Conservation (phyloP, 64 coral and sea anemone species). For the Astreopora myriophthalma region DNA sequence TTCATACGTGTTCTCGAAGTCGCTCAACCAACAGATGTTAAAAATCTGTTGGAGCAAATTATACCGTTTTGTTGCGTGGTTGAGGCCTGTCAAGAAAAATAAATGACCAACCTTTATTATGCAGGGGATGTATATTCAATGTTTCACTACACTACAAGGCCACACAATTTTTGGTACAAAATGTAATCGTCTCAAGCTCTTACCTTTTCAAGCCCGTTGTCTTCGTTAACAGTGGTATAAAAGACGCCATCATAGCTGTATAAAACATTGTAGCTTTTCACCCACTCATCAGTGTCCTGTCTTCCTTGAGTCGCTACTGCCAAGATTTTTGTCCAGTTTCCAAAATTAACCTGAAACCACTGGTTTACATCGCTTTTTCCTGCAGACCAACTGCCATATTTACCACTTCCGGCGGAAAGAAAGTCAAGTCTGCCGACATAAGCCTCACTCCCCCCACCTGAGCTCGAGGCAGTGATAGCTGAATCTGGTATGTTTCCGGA, state of each 20-base stretch:
- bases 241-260: conserved; percentile 18
- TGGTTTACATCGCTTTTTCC: conserved; percentile 13
- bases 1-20: too few species aligned
- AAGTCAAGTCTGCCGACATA: conserved; percentile 35
- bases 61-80: too few species aligned
- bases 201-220: background rate
- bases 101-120: too few species aligned
- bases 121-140: too few species aligned
- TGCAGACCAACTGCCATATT: conserved; percentile 24
- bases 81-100: too few species aligned
- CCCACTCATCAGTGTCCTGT: conserved; percentile 36
- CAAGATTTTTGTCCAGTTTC: conserved; percentile 1
- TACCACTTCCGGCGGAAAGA: background rate
- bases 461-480: conserved; percentile 34
- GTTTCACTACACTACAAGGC: too few species aligned
- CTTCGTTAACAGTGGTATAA: background rate
- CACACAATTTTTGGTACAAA: too few species aligned
- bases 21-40: too few species aligned
- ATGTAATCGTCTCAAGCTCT: too few species aligned
- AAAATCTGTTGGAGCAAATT: too few species aligned
- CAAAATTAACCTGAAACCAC: conserved; percentile 56
- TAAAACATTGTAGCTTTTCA: conserved; percentile 21
- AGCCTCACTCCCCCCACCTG: background rate
- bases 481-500: conserved; percentile 7
- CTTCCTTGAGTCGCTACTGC: conserved; percentile 36